These are phyloP conservation scores for Rattus rattus DNA, from an alignment of 2,113 vertebrate species.

Conservation along the genomic window DNA sequence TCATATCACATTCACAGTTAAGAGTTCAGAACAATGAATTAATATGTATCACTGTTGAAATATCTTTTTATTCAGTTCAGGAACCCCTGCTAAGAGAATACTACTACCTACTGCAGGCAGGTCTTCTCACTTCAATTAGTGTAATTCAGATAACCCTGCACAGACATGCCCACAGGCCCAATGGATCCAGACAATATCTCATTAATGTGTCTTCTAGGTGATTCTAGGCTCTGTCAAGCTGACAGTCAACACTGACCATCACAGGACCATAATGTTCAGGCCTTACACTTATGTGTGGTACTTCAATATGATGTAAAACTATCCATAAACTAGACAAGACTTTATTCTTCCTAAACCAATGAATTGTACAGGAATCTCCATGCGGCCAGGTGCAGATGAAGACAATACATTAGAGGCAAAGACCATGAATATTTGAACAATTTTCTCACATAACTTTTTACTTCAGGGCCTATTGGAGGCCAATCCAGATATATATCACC, in stretches of 20 bases:
- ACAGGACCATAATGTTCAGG: not conserved
- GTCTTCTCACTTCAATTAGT: not conserved
- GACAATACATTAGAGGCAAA: not conserved
- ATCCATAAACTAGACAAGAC: not conserved
- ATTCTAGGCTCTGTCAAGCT: not conserved
- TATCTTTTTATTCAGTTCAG: not conserved
- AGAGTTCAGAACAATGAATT: not conserved
- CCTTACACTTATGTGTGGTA: not conserved
- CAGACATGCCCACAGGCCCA: not conserved
- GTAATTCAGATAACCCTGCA: not conserved
- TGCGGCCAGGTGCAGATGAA: not conserved
- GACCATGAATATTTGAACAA: not conserved
- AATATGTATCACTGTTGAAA: no score
- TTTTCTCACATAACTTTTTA: not conserved
- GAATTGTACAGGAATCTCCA: not conserved
- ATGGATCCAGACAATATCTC: not conserved
- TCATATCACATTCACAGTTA: not conserved
- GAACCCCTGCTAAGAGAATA: not conserved
- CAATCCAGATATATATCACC: not conserved
- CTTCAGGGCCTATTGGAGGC: not conserved
- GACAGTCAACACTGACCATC: not conserved
- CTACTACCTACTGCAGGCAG: not conserved
- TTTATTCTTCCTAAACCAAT: not conserved
- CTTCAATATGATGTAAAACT: not conserved
- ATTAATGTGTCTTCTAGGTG: not conserved